A percentile compares a stretch with the other conserved stretches of the same genome.
These are phyloP conservation scores for Amphipyra berbera DNA, from an alignment of 2,888 invertebrate species.

Conservation along the genomic window DNA sequence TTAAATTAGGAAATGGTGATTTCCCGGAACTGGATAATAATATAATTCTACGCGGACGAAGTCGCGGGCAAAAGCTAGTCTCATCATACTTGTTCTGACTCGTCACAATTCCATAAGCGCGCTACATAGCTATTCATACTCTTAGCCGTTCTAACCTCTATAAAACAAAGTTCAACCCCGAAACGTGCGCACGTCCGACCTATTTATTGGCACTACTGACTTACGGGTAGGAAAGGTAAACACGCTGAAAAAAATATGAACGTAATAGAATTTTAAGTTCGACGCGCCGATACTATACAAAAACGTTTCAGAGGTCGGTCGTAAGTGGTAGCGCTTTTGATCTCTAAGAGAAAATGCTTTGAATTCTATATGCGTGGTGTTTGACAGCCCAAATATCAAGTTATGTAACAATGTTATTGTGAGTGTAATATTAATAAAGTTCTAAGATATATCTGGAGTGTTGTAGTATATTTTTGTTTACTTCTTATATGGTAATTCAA, in stretches of 20 bases:
- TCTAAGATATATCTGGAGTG: too few species aligned
- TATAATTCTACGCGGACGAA: too few species aligned
- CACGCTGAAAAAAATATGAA: constrained; percentile 60
- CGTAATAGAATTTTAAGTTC: constrained; percentile 55
- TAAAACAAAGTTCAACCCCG: constrained; percentile 62
- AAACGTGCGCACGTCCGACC: constrained; percentile 60
- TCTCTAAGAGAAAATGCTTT: constrained; percentile 1
- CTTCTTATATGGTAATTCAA: too few species aligned
- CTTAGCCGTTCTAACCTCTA: constrained; percentile 40
- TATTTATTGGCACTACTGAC: constrained; percentile 64
- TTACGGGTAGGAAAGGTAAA: constrained; percentile 43
- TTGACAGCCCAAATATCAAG: not conserved
- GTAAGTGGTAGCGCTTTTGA: constrained; percentile 10
- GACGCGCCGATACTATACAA: constrained; percentile 17
- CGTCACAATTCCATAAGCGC: not conserved
- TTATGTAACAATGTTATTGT: too few species aligned
- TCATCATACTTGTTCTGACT: not conserved
- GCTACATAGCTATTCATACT: constrained; percentile 18
- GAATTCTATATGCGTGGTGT: not conserved
- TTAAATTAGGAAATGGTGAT: too few species aligned
- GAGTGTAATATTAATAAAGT: too few species aligned
- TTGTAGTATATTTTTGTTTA: too few species aligned
- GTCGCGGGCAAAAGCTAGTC: too few species aligned
- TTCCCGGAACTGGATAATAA: too few species aligned
- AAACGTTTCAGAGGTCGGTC: constrained; percentile 8